Base-by-base conservation (phyloP, 2,797 vertebrate genomes). In the Pseudocheirus occidentalis region DNA sequence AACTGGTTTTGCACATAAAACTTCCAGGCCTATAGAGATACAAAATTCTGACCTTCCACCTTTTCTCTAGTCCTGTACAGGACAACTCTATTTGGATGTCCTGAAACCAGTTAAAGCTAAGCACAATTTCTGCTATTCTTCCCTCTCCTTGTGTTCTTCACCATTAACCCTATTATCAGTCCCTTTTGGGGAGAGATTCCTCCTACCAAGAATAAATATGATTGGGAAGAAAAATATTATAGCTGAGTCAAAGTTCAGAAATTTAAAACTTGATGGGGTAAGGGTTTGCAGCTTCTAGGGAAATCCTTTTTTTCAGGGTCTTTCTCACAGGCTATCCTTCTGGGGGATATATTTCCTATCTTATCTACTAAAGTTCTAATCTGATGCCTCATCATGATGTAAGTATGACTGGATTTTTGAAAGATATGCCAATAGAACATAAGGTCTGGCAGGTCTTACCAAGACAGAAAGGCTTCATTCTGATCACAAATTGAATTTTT, bases 231-330 rank as follows among this genome's bases (percentile, higher is more conserved):
- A 18, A 81, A 46, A 46, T 52, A 0, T 4, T n/a, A 50, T 40
- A 31, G 4, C 52, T 90, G 24, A 92, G 34, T 16, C 40, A 27
- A 73, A 90, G 92, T 18, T 92, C n/a, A 50, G 34, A 92, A 91
- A 7, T 40, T 34, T 46, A 10, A 81, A 46, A 27, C 4, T 94
- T 50, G 92, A 24, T 94, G 40, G 3, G 56, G 91, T 94, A 94
- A 73, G 31, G n/a, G 55, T 89, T 87, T 94, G 34, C 91, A 58
- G 9, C 31, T 90, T 57, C n/a, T 94, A 94, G 57, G 55, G 16
- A 90, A 66, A 29, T 56, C 29, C 53, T 2, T 81, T 34, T 94
- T 53, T 52, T 40, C 31, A 92, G 62, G 40, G 57, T 3, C 0
- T 91, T 94, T 93, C 4, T 34, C 59, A 57, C 10, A 24, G 94